phyloP scores from a whole-genome alignment of 1,140 invertebrate species.

The Procambarus virginalis region DNA sequence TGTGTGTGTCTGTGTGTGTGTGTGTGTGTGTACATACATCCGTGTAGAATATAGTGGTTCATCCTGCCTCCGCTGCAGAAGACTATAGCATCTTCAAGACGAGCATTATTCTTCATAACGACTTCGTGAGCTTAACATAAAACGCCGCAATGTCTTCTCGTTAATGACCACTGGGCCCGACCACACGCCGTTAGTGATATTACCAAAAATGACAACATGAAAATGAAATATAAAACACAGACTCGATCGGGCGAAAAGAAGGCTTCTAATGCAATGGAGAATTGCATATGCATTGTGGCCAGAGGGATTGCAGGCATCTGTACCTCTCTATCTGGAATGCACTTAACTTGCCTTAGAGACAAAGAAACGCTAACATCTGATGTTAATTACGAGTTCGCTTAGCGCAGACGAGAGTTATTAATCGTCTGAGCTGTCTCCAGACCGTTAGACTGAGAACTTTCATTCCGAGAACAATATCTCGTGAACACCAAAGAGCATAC shows the following conservation, averaged over 20 bases:
- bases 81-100: no score
- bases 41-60: background rate
- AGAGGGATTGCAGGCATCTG: no score
- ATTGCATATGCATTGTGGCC: no score
- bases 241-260: no score
- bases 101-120: background rate
- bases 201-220: no score
- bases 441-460: no score
- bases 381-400: background rate
- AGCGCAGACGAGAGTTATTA: background rate
- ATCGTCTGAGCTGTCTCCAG: background rate
- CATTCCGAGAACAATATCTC: no score
- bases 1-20: conserved; percentile 14
- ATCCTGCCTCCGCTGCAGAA: background rate
- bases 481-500: no score
- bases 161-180: background rate
- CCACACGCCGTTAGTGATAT: background rate
- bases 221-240: no score
- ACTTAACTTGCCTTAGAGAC: background rate
- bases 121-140: background rate
- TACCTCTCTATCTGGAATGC: background rate
- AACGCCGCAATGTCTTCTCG: background rate
- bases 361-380: background rate
- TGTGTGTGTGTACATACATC: background rate
- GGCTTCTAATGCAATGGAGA: no score